Base-by-base conservation (phyloP, 2,888 invertebrate genomes). In the Ditylenchus weischeri region DNA sequence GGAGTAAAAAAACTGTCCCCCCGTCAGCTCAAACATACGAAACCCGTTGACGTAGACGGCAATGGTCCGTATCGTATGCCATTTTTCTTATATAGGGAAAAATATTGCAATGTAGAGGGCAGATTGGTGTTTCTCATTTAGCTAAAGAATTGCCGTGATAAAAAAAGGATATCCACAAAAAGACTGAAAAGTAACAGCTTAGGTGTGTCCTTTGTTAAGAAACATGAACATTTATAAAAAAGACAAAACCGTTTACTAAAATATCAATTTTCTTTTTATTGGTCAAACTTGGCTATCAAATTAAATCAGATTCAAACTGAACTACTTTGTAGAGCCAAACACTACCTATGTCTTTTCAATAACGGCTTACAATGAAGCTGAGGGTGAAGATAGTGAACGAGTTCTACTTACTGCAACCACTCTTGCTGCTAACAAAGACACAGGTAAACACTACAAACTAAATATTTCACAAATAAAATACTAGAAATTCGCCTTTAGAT, bases 341-440 rank as follows among this genome's bases (percentile, higher is more conserved):
- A 81, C 79, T 2, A 75, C 76, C 13, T 81, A 81, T 64, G 78
- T 81, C 10, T 78, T 81, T 64, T 77, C 81, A 0, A 71, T 81
- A 47, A 78, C 76, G 36, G 79, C 81, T 0, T 81, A 81, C 72
- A 81, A 81, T 57, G 81, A 81, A 67, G 81, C 81, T 0, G 78
- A 76, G 10, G 80, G 77, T 19, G 81, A 81, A 64, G 81, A 81
- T 57, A 79, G 80, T 47, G 78, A 76, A 47, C 75, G 50, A 71
- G 77, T 70, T 48, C 76, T 60, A 68, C 74, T 18, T 73, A 75
- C 57, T 23, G 75, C 70, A 18, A 64, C 62, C 11, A 75, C 72
- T 10, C 63, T 51, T 47, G n/a, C 66, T 10, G 54, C 19, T 18
- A 47, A 21, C 11, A 59, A 59, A 29, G 18, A 43, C 21, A 19